phyloP scores from a whole-genome alignment of 2,797 vertebrate species.

The Sciurus vulgaris region DNA sequence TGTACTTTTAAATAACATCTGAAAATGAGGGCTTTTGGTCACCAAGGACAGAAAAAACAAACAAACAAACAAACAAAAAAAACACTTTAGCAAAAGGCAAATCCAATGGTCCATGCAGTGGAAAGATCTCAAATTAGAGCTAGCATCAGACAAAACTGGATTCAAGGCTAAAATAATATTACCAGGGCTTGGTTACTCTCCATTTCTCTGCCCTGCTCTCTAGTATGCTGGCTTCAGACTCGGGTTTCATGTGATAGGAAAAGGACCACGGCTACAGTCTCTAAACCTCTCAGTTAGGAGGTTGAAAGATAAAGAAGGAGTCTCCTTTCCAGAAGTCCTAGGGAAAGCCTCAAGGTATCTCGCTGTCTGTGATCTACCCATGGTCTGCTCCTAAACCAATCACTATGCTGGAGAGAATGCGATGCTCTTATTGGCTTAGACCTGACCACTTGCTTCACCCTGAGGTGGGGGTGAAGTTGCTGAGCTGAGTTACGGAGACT shows the following conservation, averaged over 20 bases:
- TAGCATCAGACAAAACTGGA: neutral
- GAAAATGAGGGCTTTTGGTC: neutral
- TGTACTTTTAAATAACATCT: neutral
- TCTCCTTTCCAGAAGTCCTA: neutral
- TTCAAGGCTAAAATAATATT: slow-evolving; percentile 22
- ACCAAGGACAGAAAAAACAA: slow-evolving; percentile 14
- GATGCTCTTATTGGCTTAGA: neutral
- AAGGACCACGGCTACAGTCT: neutral
- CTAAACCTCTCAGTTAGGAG: neutral
- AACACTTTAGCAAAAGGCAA: slow-evolving; percentile 46
- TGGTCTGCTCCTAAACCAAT: neutral
- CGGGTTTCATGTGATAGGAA: neutral
- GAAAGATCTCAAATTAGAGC: slow-evolving; percentile 51
- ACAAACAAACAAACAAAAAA: too few species aligned
- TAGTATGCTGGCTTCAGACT: neutral
- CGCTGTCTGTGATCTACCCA: neutral
- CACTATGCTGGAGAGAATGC: neutral
- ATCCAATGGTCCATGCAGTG: neutral
- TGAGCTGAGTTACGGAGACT: neutral
- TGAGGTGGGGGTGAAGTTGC: neutral
- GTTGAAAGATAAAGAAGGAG: neutral
- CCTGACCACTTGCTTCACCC: neutral
- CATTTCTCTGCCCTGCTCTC: neutral
- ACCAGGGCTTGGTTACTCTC: neutral
- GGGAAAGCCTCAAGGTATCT: slow-evolving; percentile 2